Base-by-base conservation (phyloP, 1,140 invertebrate species). In the Acarapis woodi region DNA sequence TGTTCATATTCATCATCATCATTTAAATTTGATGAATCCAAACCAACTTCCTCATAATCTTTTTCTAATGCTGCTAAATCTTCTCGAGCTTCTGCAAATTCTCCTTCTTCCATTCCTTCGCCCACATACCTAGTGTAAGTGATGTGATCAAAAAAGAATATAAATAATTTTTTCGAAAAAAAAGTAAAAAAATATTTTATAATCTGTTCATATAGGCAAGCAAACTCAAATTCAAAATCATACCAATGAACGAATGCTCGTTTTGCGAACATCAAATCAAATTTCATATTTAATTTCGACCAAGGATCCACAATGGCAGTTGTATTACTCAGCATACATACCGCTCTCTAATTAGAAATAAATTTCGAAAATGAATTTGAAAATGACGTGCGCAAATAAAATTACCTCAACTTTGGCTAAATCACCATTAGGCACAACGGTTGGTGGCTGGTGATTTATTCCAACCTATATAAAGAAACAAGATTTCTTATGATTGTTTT, bases 381-480 rank as follows among this genome's bases (percentile, higher is more conserved):
- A n/a, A n/a, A n/a, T n/a, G n/a, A n/a, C n/a, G n/a, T n/a, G n/a
- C n/a, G n/a, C n/a, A n/a, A n/a, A n/a, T n/a, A n/a, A n/a, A n/a
- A n/a, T n/a, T n/a, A n/a, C n/a, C n/a, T n/a, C 71, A 4, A 77
- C 73, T 54, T 76, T 75, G 21, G 76, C 75, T 45, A 80, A 55
- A 55, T 80, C 75, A 31, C 74, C 73, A 14, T 71, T 72, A 28
- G 74, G 72, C 35, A 79, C 73, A 20, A 73, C 71, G 43, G 72
- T 75, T 9, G 73, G 73, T 28, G 74, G 74, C 53, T 80, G 75
- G 54, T 79, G 74, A 62, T 77, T 77, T 40, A 72, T 60, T 40
- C 57, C 51, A 28, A 59, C 56, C 49, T 53, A 25, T 3, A 44
- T 41, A 3, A 29, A 36, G 18, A 23, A 32, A 37, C n/a, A 35